These are phyloP conservation scores for Addax nasomaculatus DNA, from an alignment of 2,113 vertebrate species.

Conservation along the genomic window DNA sequence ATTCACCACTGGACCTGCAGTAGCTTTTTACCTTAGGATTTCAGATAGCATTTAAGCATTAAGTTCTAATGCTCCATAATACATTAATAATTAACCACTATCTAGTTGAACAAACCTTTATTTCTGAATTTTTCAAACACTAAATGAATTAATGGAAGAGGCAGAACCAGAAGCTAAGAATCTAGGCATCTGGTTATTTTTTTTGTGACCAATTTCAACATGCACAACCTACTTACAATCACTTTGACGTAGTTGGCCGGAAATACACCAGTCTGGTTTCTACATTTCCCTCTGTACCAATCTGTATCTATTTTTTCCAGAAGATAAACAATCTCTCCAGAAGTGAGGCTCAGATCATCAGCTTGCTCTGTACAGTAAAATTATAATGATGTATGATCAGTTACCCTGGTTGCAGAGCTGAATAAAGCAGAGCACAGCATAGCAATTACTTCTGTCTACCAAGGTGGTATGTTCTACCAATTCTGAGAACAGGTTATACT, in stretches of 20 bases:
- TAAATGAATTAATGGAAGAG: neutral
- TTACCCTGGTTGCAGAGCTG: neutral
- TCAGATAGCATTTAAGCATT: neutral
- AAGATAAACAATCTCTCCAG: conserved; percentile 88
- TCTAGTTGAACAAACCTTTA: neutral
- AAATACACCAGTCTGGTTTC: conserved; percentile 88
- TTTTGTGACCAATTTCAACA: neutral
- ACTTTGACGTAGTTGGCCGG: conserved; percentile 89
- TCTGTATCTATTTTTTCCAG: conserved; percentile 89
- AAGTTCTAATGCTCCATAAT: neutral
- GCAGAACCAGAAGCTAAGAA: neutral
- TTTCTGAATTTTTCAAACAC: neutral
- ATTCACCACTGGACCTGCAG: neutral
- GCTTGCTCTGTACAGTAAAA: conserved; percentile 84
- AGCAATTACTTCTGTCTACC: conserved; percentile 5
- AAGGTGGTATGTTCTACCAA: neutral
- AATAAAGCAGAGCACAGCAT: neutral
- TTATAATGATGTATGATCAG: neutral
- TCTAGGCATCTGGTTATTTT: neutral
- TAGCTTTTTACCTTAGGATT: neutral
- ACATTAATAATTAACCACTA: neutral
- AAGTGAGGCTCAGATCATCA: conserved; percentile 88
- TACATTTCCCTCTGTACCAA: conserved; percentile 92
- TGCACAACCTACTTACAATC: conserved; percentile 83
- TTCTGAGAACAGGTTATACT: neutral